A percentile compares a stretch with the other conserved stretches of the same genome.
phyloP scores from a whole-genome alignment of 1,140 invertebrate genomes.

The Papilio polyxenes region DNA sequence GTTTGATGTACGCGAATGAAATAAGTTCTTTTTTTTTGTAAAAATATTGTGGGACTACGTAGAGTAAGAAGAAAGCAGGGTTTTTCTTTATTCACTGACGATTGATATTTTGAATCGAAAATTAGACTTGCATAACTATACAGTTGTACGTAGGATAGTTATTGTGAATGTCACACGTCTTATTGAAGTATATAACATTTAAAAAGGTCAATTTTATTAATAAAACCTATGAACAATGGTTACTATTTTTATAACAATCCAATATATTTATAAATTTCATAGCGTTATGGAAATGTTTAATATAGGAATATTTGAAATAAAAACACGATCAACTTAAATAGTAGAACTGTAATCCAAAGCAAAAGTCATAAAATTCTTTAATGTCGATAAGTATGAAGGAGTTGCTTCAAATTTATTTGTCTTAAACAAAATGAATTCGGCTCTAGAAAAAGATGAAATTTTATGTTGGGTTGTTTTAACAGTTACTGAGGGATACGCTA shows the following conservation, averaged over 20 bases:
- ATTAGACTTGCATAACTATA: too few species aligned
- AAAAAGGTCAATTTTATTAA: slow-evolving; percentile 8
- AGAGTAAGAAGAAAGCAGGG: too few species aligned
- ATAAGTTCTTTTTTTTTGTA: neutral
- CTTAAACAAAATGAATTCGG: too few species aligned
- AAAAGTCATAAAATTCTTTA: too few species aligned
- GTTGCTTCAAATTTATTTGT: too few species aligned
- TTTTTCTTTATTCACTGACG: too few species aligned
- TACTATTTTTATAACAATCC: neutral
- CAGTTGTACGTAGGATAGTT: too few species aligned
- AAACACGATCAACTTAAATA: neutral
- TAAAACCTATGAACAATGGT: neutral
- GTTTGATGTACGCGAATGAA: neutral
- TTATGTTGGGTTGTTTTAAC: too few species aligned
- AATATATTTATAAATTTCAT: neutral
- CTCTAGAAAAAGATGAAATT: too few species aligned
- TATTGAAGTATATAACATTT: neutral
- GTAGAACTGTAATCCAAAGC: neutral
- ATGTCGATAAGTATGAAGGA: too few species aligned
- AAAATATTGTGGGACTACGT: neutral
- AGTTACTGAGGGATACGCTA: too few species aligned
- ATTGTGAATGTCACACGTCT: neutral
- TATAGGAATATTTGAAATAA: neutral
- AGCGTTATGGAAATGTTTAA: neutral
- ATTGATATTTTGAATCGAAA: too few species aligned